Conservation (phyloP, 2,797 vertebrate species). For the Premnoplex brunnescens region DNA sequence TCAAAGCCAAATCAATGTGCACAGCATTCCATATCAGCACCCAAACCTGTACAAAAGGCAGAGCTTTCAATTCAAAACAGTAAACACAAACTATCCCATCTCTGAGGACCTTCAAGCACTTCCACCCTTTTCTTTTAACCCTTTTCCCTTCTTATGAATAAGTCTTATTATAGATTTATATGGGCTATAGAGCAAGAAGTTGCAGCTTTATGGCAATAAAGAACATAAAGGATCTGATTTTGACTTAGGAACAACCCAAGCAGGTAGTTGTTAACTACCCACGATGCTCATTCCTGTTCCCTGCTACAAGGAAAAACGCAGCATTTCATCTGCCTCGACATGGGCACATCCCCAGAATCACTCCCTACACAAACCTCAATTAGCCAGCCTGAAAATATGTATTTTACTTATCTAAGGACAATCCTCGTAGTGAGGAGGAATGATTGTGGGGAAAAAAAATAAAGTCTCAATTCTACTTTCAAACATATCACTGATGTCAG, state of each 20-base stretch:
- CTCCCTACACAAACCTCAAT: not conserved
- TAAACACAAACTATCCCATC: not conserved
- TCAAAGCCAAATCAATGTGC: not conserved
- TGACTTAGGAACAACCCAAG: not conserved
- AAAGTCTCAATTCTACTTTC: not conserved
- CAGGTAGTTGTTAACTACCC: not conserved
- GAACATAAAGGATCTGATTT: not conserved
- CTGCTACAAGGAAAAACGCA: not conserved
- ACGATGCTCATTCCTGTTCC: not conserved
- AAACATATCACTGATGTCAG: not conserved
- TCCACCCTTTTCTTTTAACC: not conserved
- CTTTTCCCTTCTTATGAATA: not conserved
- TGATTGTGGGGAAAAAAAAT: fast-evolving
- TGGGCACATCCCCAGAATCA: not conserved
- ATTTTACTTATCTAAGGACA: not conserved
- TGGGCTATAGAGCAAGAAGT: not conserved
- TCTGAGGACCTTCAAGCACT: not conserved
- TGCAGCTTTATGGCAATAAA: not conserved
- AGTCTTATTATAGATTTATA: not conserved
- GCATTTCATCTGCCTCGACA: not conserved
- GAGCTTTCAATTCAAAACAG: not conserved
- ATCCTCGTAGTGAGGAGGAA: not conserved
- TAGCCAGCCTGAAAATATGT: not conserved
- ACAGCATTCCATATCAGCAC: not conserved
- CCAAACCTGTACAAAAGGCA: not conserved